Conservation (phyloP, 2,888 invertebrate genomes). For the Glyphotaelius pellucidus region DNA sequence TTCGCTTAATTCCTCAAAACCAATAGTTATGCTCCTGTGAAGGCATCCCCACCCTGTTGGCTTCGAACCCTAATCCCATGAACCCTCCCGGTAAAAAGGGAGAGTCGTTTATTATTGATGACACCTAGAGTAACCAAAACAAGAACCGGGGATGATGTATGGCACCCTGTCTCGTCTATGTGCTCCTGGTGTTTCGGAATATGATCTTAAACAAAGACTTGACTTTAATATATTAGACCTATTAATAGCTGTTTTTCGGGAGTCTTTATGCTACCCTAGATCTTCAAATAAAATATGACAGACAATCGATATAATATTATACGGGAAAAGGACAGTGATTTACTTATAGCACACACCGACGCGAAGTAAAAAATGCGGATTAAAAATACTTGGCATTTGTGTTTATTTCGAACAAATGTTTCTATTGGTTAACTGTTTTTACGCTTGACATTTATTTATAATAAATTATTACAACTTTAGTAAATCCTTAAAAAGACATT, state of each 20-base stretch:
- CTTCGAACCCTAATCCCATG: constrained; percentile 46
- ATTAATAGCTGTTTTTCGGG: constrained; percentile 24
- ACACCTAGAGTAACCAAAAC: constrained; percentile 56
- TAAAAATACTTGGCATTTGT: too few relatives aligned
- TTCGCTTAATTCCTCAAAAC: constrained; percentile 27
- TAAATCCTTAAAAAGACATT: too few relatives aligned
- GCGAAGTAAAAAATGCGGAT: background rate
- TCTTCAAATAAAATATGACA: background rate
- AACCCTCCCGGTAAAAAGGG: constrained; percentile 48
- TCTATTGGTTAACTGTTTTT: too few relatives aligned
- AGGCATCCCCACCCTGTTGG: background rate
- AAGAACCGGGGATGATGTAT: constrained; percentile 57
- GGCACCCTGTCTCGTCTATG: constrained; percentile 38
- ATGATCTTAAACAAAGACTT: constrained; percentile 27
- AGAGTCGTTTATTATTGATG: constrained; percentile 61
- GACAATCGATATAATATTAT: background rate
- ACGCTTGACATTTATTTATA: too few relatives aligned
- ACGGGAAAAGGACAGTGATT: background rate
- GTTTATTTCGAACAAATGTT: too few relatives aligned
- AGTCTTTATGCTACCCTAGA: background rate
- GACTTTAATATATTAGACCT: constrained; percentile 7
- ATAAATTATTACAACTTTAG: too few relatives aligned
- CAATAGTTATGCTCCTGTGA: background rate
- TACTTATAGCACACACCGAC: background rate
- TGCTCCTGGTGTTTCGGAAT: background rate